Evolutionary conservation across 2,113 vertebrate species (phyloP).

Genomic region (Labeo rohita): DNA sequence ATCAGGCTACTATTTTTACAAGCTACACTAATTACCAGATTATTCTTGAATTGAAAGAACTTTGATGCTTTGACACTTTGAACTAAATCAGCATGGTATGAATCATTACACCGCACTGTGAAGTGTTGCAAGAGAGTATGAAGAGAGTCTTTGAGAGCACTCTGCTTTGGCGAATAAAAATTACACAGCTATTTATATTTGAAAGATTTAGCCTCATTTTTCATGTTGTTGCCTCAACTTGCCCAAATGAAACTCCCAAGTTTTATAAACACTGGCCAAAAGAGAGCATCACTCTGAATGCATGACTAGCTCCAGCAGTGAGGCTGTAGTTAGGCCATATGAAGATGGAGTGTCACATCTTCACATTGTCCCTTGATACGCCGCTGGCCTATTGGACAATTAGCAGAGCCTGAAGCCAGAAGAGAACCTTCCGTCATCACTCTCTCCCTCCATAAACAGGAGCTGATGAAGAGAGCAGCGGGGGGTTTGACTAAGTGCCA

Average conservation of each 20-base stretch:
- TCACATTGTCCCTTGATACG: conserved; percentile 29
- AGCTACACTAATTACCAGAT: not conserved
- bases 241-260: not conserved
- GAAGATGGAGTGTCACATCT: conserved; percentile 37
- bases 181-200: not conserved
- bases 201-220: not conserved
- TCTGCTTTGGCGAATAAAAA: not conserved
- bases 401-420: conserved; percentile 45
- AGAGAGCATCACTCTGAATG: conserved; percentile 25
- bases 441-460: conserved; percentile 43
- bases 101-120: not conserved
- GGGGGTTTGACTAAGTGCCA: conserved; percentile 20
- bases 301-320: conserved; percentile 17
- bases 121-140: not conserved
- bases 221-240: not conserved
- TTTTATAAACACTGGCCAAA: conserved; percentile 9
- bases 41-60: not conserved
- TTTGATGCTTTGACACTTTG: not conserved
- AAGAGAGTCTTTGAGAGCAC: not conserved
- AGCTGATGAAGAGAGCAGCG: conserved; percentile 46
- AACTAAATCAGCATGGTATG: not conserved
- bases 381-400: conserved; percentile 40
- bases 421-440: conserved; percentile 38
- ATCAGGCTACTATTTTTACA: not conserved
- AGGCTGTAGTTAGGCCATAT: conserved; percentile 37